Conservation (phyloP, 2,888 invertebrate genomes). For the Drosophila borborema region DNA sequence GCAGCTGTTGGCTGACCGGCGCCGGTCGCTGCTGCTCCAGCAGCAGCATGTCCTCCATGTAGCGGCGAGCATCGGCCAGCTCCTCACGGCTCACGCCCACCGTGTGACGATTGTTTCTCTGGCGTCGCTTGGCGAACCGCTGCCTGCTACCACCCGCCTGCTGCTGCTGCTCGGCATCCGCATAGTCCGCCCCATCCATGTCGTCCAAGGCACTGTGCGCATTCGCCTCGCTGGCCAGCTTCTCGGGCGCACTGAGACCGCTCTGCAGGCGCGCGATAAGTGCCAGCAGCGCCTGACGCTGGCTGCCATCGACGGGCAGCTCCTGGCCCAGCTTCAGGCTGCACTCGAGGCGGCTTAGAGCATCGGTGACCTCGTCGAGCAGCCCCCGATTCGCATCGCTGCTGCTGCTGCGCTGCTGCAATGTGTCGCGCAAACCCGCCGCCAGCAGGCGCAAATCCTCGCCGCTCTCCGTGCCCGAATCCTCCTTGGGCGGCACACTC, state of each 20-base stretch:
- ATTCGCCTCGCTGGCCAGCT: slow-evolving; percentile 47
- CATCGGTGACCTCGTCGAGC: slow-evolving; percentile 91
- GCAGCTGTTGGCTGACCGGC: slow-evolving; percentile 68
- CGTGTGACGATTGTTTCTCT: slow-evolving; percentile 90
- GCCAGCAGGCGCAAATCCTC: slow-evolving; percentile 88
- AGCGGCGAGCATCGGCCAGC: slow-evolving; percentile 90
- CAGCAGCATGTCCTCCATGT: slow-evolving; percentile 89
- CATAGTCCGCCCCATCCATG: background rate
- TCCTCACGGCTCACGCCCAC: slow-evolving; percentile 94
- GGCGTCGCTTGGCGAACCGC: slow-evolving; percentile 87
- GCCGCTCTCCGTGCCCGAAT: slow-evolving; percentile 90
- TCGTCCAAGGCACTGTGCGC: background rate
- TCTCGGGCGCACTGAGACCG: slow-evolving; percentile 85
- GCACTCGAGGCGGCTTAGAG: slow-evolving; percentile 90
- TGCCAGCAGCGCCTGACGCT: slow-evolving; percentile 88
- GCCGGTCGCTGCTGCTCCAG: slow-evolving; percentile 74
- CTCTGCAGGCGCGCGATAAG: slow-evolving; percentile 90
- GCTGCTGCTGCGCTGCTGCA: slow-evolving; percentile 85
- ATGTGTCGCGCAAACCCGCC: slow-evolving; percentile 86
- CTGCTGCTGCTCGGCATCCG: slow-evolving; percentile 62
- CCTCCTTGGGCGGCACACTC: slow-evolving; percentile 86
- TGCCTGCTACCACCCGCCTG: slow-evolving; percentile 80
- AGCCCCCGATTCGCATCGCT: slow-evolving; percentile 87
- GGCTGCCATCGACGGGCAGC: slow-evolving; percentile 85
- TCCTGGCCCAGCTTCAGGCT: slow-evolving; percentile 88